Evolutionary conservation across 2,113 vertebrate species (phyloP).

Genomic region (Takifugu flavidus): DNA sequence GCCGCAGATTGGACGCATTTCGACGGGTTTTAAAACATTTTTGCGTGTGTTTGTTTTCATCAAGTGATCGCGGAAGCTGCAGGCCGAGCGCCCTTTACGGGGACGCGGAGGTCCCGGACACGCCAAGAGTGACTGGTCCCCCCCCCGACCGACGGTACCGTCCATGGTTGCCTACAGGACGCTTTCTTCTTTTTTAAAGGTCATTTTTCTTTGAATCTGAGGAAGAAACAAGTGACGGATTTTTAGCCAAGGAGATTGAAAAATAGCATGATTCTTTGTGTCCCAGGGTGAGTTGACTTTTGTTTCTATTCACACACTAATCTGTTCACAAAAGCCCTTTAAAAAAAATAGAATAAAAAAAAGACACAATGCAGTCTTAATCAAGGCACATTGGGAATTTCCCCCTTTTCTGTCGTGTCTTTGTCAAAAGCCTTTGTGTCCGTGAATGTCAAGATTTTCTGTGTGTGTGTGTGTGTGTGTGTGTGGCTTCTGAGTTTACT

Average conservation of each 20-base stretch:
- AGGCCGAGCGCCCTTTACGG: neutral
- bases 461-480: too few species aligned
- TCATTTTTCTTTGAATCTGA: neutral
- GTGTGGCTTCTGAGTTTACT: too few species aligned
- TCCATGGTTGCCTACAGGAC: neutral
- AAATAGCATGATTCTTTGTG: slow-evolving; percentile 78
- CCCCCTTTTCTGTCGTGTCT: too few species aligned
- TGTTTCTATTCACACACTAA: slow-evolving; percentile 31
- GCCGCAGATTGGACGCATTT: neutral
- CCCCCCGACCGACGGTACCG: neutral
- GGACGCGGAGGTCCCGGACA: neutral
- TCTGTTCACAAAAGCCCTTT: too few species aligned
- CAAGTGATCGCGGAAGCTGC: neutral
- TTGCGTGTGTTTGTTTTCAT: neutral
- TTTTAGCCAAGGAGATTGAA: slow-evolving; percentile 24
- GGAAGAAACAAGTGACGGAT: slow-evolving; percentile 10
- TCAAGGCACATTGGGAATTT: too few species aligned
- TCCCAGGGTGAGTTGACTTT: slow-evolving; percentile 72
- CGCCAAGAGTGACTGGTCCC: neutral
- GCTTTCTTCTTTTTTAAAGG: neutral
- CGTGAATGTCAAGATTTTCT: too few species aligned
- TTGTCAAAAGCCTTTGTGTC: too few species aligned
- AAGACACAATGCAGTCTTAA: too few species aligned
- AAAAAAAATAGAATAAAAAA: too few species aligned
- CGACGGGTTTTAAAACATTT: neutral